phyloP scores from a whole-genome alignment of 1,140 invertebrate species.

The Aphaenogaster ashmeadi region DNA sequence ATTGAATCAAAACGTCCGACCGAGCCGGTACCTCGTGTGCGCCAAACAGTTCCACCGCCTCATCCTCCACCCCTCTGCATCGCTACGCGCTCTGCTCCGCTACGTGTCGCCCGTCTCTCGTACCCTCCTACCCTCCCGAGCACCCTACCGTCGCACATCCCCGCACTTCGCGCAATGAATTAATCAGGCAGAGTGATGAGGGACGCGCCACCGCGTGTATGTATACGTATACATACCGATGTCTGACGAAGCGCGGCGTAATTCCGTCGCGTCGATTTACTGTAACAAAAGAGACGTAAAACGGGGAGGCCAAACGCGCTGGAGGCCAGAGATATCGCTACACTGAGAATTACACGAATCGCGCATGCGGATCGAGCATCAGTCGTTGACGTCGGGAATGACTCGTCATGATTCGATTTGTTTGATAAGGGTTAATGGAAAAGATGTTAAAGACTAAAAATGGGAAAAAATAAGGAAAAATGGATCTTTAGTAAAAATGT shows the following conservation, averaged over 20 bases:
- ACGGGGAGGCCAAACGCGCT: slow-evolving; percentile 4
- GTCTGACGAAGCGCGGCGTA: slow-evolving; percentile 56
- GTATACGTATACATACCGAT: slow-evolving; percentile 61
- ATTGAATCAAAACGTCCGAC: slow-evolving; percentile 78
- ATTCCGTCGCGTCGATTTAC: slow-evolving; percentile 66
- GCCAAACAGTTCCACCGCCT: slow-evolving; percentile 58
- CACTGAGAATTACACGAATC: slow-evolving; percentile 29
- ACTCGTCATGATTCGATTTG: slow-evolving; percentile 30
- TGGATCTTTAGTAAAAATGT: not conserved
- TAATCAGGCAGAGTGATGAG: slow-evolving; percentile 78
- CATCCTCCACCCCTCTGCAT: not conserved
- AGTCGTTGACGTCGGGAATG: slow-evolving; percentile 13
- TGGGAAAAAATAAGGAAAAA: not conserved
- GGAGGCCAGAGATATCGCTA: slow-evolving; percentile 5
- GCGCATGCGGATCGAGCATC: slow-evolving; percentile 23
- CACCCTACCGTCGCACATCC: slow-evolving; percentile 29
- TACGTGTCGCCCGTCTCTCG: slow-evolving; percentile 54
- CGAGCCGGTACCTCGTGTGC: slow-evolving; percentile 56
- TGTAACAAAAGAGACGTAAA: slow-evolving; percentile 56
- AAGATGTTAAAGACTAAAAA: not conserved
- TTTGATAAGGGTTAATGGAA: slow-evolving; percentile 1
- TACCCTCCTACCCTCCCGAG: not conserved
- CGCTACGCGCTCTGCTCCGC: slow-evolving; percentile 14
- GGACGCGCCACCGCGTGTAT: slow-evolving; percentile 63
- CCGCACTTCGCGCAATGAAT: slow-evolving; percentile 73